Evolutionary conservation across 2,797 vertebrate species (phyloP), one percentile per base, ranked within the genome.

Genomic region (Pelochelys cantorii): DNA sequence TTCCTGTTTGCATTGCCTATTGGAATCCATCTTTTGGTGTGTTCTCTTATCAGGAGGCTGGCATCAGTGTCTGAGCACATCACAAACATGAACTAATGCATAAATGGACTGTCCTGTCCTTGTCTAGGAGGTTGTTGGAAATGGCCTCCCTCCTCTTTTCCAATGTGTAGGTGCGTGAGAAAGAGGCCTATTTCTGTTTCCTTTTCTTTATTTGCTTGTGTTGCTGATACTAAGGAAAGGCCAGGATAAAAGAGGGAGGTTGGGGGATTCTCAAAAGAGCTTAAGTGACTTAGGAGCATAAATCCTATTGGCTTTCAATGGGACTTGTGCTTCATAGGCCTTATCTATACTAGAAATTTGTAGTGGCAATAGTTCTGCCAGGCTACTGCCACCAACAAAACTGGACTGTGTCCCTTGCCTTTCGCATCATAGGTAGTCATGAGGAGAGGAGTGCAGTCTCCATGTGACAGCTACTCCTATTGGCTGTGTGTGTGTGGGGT

Each of bases 381-480:
- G 81, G 1, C 0, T 0, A 0, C 3, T 42, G 42, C 78, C n/a
- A 34, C 27, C 52, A 12, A 60, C 22, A 68, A 57, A 62, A 42
- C 81, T 53, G 53, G 53, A 54, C 53, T 48, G 42, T 48, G 42
- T 25, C 5, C 37, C 29, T n/a, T n/a, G 15, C 31, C 17, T 65
- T 15, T 65, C 62, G n/a, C 62, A 65, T 65, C 15, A 17, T n/a
- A 18, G 62, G 31, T 65, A 65, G 62, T 14, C 0, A 15, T n/a
- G 31, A n/a, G 15, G 31, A n/a, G 31, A 65, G 62, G 62, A 31
- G 15, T 8, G 8, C 62, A 65, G 62, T 31, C 62, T 65, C 62
- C 15, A 65, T 60, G 27, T 18, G 60, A 31, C 15, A 17, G 14
- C 62, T 18, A 65, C 7, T 65, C 31, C 31, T 7, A 62, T 62